Conservation (phyloP, 2,797 vertebrate genomes). For the Lophius americanus region DNA sequence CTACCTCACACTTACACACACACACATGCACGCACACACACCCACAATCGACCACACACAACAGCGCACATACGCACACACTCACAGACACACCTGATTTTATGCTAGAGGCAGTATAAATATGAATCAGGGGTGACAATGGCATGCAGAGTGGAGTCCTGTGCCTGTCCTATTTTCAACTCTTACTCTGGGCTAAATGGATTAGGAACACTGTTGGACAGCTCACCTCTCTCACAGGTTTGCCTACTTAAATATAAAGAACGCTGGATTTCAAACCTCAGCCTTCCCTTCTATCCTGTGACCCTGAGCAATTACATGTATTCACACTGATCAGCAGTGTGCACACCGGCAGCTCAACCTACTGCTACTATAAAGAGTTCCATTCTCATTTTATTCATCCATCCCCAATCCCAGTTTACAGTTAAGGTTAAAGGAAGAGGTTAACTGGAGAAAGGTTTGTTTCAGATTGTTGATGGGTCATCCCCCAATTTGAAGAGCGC, state of each 20-base stretch:
- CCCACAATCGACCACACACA: constrained; percentile 24
- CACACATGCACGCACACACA: neutral
- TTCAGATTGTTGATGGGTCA: too few relatives aligned
- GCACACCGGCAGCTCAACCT: too few relatives aligned
- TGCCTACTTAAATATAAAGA: constrained; percentile 73
- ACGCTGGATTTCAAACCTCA: constrained; percentile 57
- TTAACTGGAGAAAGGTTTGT: too few relatives aligned
- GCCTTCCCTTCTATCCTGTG: constrained; percentile 28
- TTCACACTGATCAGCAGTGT: too few relatives aligned
- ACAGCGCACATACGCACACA: constrained; percentile 9
- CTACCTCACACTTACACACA: constrained; percentile 21
- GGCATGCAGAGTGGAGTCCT: constrained; percentile 67
- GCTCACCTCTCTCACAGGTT: constrained; percentile 71
- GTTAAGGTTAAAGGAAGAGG: too few relatives aligned
- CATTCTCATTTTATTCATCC: too few relatives aligned
- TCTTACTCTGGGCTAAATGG: constrained; percentile 77
- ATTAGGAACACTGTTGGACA: constrained; percentile 70
- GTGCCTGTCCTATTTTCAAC: constrained; percentile 76
- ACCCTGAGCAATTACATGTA: neutral
- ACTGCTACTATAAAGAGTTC: too few relatives aligned
- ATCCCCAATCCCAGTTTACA: too few relatives aligned
- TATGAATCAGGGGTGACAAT: constrained; percentile 77
- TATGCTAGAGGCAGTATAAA: constrained; percentile 69
- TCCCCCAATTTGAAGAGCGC: too few relatives aligned
- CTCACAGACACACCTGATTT: constrained; percentile 53